A percentile compares a stretch with the other conserved stretches of the same genome.
These are phyloP conservation scores for Felis chaus DNA, from an alignment of 2,113 vertebrate genomes.

Conservation along the genomic window DNA sequence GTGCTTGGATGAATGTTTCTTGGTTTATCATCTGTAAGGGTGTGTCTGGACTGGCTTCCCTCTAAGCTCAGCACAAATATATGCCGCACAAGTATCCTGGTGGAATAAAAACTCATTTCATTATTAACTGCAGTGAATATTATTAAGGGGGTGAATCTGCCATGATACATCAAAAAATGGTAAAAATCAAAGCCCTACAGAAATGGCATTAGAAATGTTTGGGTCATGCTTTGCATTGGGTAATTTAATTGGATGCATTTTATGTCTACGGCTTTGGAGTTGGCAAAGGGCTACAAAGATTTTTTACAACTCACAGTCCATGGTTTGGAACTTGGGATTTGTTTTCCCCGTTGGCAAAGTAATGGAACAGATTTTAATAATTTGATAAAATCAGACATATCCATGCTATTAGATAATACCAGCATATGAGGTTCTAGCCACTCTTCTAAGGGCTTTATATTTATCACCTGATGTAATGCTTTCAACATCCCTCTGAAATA, in stretches of 20 bases:
- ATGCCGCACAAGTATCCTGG: not conserved
- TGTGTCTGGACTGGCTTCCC: not conserved
- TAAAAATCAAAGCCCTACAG: not conserved
- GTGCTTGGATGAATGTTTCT: not conserved
- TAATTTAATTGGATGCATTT: not conserved
- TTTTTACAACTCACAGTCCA: not conserved
- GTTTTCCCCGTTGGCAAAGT: not conserved
- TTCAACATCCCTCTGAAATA: not conserved
- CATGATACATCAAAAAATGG: not conserved
- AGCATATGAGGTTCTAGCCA: not conserved
- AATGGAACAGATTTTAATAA: not conserved
- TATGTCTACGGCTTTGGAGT: not conserved
- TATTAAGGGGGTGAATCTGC: not conserved
- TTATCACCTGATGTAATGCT: not conserved
- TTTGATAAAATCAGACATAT: not conserved
- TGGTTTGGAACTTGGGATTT: not conserved
- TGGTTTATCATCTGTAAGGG: not conserved
- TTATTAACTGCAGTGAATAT: not conserved
- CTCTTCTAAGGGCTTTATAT: not conserved
- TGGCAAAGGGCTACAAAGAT: not conserved
- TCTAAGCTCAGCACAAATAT: not conserved
- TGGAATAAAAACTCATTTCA: conserved; percentile 2
- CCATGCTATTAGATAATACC: not conserved
- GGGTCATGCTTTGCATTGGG: not conserved
- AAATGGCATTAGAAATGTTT: not conserved